Evolutionary conservation across 2,888 invertebrate genomes (phyloP).

Genomic region (Patella ulyssiponensis): DNA sequence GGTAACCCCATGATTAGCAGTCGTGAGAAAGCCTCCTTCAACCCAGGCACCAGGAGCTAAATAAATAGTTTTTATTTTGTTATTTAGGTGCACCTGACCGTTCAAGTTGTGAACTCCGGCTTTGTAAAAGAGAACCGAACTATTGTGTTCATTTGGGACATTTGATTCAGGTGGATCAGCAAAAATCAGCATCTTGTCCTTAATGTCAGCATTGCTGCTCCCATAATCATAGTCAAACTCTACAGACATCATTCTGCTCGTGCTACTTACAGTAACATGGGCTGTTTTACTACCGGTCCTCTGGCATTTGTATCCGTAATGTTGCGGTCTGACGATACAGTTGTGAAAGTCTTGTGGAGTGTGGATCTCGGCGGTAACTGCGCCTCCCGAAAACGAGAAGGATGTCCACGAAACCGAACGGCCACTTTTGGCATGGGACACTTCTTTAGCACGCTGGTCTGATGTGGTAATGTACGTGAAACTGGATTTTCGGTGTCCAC

Average conservation of each 20-base stretch:
- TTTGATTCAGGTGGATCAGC: constrained; percentile 32
- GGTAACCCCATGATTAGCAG: constrained; percentile 15
- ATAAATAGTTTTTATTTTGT: constrained; percentile 26
- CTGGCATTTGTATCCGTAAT: constrained; percentile 25
- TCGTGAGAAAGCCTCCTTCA: constrained; percentile 27
- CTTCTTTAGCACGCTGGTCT: constrained; percentile 18
- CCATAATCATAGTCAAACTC: constrained; percentile 36
- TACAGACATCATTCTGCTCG: constrained; percentile 31
- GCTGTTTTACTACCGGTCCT: constrained; percentile 28
- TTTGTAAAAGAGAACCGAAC: constrained; percentile 28
- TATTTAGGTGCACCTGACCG: constrained; percentile 25
- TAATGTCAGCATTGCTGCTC: constrained; percentile 23
- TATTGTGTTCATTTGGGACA: constrained; percentile 21
- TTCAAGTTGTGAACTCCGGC: constrained; percentile 30
- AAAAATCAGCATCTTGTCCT: constrained; percentile 32
- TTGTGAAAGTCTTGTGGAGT: constrained; percentile 29
- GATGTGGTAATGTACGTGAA: constrained; percentile 26
- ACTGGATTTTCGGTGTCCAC: constrained; percentile 4
- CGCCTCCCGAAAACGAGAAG: constrained; percentile 27
- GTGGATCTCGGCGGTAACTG: constrained; percentile 28
- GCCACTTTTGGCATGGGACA: constrained; percentile 14
- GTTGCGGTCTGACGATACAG: constrained; percentile 32
- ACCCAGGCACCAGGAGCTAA: constrained; percentile 31
- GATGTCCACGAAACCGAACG: constrained; percentile 37
- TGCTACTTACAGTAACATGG: constrained; percentile 22